Percentiles rank a stretch among this genome's conserved stretches.
Conservation (phyloP, 2,797 vertebrate species). For the Xenentodon cancila region DNA sequence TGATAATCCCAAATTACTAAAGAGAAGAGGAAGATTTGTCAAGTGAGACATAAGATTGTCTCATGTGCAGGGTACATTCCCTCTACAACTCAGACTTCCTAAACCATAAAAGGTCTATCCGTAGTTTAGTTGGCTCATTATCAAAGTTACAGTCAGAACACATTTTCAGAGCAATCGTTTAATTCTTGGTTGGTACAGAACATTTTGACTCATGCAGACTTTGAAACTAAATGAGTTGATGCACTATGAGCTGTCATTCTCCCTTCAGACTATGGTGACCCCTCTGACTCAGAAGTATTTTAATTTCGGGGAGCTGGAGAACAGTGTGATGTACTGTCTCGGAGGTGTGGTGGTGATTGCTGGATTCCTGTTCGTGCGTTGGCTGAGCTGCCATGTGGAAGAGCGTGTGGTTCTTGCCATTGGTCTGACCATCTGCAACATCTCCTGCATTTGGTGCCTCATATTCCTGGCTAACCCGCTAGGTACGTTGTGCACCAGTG, state of each 20-base stretch:
- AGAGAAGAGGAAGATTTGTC: too few species aligned
- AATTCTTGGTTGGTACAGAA: background rate
- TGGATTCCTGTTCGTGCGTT: constrained; percentile 86
- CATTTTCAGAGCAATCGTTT: background rate
- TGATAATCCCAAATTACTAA: too few species aligned
- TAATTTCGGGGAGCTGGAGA: constrained; percentile 87
- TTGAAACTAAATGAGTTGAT: background rate
- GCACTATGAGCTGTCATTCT: background rate
- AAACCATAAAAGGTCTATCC: too few species aligned
- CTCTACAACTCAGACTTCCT: too few species aligned
- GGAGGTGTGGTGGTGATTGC: constrained; percentile 86
- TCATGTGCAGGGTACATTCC: too few species aligned
- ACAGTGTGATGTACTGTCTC: constrained; percentile 88
- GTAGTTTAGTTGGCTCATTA: too few species aligned
- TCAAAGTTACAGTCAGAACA: background rate
- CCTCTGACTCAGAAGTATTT: constrained; percentile 87
- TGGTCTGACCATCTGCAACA: constrained; percentile 83
- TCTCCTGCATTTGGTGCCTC: constrained; percentile 87
- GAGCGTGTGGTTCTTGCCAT: constrained; percentile 84
- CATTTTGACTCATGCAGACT: background rate
- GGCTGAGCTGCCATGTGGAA: constrained; percentile 75
- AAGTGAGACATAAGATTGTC: too few species aligned
- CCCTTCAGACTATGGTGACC: constrained; percentile 86
- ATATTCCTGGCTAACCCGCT: constrained; percentile 82
- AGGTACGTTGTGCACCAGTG: constrained; percentile 64